Evolutionary conservation across 1,140 invertebrate genomes (phyloP), one percentile per base, ranked within the genome.

Genomic region (Pseudomyrmex flavicornis): DNA sequence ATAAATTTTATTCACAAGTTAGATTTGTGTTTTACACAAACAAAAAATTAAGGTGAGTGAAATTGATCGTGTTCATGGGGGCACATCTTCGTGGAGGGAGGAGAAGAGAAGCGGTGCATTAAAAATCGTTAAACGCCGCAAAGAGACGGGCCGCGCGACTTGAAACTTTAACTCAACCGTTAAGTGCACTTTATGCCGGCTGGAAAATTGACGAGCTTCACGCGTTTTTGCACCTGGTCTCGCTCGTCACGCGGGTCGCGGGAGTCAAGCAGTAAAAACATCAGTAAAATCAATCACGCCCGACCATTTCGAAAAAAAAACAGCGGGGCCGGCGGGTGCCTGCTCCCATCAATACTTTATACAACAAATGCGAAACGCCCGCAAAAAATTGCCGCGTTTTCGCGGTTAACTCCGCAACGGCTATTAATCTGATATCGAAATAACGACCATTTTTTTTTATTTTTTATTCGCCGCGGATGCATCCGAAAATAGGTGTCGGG

Each of bases 341-440:
- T 89, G 83, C 84, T 68, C 72, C 85, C 90, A 92, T 93, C 92
- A 93, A 92, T 93, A 93, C 91, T 92, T 93, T 92, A 93, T 92
- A 89, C 88, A 88, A 91, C 89, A 93, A 92, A 93, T 93, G 92
- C 91, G 92, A 92, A 93, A 91, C 90, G 87, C 89, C 92, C 92
- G 89, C 92, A 93, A 93, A 93, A 88, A 92, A 88, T 90, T 90
- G 85, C 88, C 89, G 35, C 35, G 90, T 91, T 90, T 89, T 92
- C 92, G 92, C 72, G 92, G 92, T 93, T 79, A 86, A 90, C 87
- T 92, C 91, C 89, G 89, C 91, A 92, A 86, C 83, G 92, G 90
- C 92, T 93, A 92, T 93, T 93, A 93, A 93, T 93, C 91, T 90
- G 89, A 91, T 92, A 91, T 91, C 90, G 90, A 92, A 92, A 91